These are phyloP conservation scores for Callipepla squamata DNA, from an alignment of 2,113 vertebrate species.

Conservation along the genomic window DNA sequence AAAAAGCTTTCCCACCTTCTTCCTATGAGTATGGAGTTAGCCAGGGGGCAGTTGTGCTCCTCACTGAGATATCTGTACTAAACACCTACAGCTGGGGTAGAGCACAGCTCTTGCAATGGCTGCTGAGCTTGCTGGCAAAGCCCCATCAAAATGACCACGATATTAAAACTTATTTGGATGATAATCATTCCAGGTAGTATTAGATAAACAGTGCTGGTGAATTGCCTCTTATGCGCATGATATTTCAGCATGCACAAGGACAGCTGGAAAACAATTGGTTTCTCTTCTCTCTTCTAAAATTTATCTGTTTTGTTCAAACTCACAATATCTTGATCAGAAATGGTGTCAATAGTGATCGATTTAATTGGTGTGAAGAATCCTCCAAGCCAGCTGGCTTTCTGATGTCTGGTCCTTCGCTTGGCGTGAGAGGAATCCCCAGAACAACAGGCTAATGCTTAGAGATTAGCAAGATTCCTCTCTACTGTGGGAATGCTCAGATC, in stretches of 20 bases:
- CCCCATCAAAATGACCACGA: not conserved
- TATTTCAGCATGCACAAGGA: not conserved
- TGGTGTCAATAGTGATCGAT: not conserved
- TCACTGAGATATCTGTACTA: not conserved
- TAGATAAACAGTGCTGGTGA: not conserved
- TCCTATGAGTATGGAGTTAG: not conserved
- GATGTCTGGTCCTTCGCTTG: not conserved
- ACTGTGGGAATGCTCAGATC: not conserved
- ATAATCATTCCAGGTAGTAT: not conserved
- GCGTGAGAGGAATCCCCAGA: not conserved
- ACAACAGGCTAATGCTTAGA: not conserved
- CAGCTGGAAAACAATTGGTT: not conserved
- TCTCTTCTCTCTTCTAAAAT: not conserved
- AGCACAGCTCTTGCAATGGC: not conserved
- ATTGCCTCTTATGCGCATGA: not conserved
- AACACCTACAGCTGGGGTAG: fast-evolving
- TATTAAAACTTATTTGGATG: not conserved
- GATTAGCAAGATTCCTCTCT: not conserved
- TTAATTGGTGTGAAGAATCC: not conserved
- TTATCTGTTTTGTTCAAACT: not conserved
- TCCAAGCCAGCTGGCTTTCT: not conserved
- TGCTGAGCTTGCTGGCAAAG: not conserved
- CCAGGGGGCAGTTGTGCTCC: not conserved
- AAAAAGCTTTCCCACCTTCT: not conserved
- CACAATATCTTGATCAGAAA: not conserved